A percentile compares a stretch with the other conserved stretches of the same genome.
These are phyloP conservation scores for Melinaea marsaeus DNA, from an alignment of 2,888 invertebrate genomes.

Conservation along the genomic window DNA sequence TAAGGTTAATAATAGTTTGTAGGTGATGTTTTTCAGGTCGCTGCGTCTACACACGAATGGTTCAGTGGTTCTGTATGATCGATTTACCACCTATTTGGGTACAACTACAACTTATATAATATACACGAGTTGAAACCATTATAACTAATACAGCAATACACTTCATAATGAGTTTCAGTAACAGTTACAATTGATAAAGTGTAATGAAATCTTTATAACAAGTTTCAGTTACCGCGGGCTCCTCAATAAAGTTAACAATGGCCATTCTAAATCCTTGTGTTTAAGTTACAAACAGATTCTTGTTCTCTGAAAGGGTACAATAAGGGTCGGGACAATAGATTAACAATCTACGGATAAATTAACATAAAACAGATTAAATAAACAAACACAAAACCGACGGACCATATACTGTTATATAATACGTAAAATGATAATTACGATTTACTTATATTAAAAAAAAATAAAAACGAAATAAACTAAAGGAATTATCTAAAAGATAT, in stretches of 20 bases:
- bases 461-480: too few species aligned
- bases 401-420: neutral
- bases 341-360: neutral
- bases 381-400: neutral
- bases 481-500: too few species aligned
- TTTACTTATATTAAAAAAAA: too few species aligned
- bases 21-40: neutral
- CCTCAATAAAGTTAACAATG: neutral
- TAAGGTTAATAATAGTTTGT: neutral
- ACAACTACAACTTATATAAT: neutral
- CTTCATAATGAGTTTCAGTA: too few species aligned
- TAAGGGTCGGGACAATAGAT: neutral
- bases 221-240: too few species aligned
- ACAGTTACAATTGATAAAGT: too few species aligned
- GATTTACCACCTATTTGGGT: neutral
- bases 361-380: neutral
- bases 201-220: too few species aligned
- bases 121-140: neutral
- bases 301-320: neutral
- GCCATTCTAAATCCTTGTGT: neutral
- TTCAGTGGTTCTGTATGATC: neutral
- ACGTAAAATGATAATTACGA: too few species aligned
- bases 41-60: conserved; percentile 1
- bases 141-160: too few species aligned
- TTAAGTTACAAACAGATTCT: neutral